Conservation (phyloP, 2,888 invertebrate genomes). For the Selenia dentaria region DNA sequence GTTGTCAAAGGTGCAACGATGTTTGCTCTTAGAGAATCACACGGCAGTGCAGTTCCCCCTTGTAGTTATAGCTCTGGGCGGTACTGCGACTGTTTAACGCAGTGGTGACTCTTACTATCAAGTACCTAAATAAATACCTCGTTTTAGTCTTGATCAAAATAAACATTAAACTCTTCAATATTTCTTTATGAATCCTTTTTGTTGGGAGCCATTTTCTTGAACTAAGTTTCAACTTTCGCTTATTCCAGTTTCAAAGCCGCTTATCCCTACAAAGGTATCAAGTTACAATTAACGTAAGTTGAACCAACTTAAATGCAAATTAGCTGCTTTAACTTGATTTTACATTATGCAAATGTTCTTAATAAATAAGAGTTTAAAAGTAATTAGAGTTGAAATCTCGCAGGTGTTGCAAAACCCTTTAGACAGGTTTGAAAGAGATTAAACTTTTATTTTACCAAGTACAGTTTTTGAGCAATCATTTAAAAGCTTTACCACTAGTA, state of each 20-base stretch:
- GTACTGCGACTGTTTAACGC: no score
- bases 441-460: not conserved
- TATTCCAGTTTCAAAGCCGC: not conserved
- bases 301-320: constrained; percentile 23
- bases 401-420: constrained; percentile 29
- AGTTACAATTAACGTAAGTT: constrained; percentile 19
- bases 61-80: no score
- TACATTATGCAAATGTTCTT: constrained; percentile 58
- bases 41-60: no score
- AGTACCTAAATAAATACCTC: no score
- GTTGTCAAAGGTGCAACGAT: no score
- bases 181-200: no score
- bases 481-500: no score
- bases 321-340: constrained; percentile 30
- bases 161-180: no score
- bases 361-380: constrained; percentile 60
- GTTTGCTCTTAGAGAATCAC: no score
- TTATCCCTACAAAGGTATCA: constrained; percentile 8
- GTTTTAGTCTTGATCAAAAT: no score
- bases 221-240: not conserved
- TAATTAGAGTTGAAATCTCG: constrained; percentile 48
- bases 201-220: not conserved
- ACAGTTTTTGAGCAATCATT: no score
- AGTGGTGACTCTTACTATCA: no score
- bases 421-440: constrained; percentile 7